phyloP scores from a whole-genome alignment of 2,888 invertebrate genomes.

The Pammene fasciana region DNA sequence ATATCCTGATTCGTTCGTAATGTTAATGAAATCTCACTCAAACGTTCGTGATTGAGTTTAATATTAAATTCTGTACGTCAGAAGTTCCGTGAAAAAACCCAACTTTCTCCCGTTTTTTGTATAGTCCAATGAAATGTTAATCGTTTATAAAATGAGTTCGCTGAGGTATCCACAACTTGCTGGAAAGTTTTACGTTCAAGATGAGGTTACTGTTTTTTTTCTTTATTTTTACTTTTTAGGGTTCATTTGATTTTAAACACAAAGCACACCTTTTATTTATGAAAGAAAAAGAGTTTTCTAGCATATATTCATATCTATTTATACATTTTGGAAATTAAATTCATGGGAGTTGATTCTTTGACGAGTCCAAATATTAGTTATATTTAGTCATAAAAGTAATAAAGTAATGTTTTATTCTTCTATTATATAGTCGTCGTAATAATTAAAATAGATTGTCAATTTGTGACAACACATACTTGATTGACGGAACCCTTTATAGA shows the following conservation, averaged over 20 bases:
- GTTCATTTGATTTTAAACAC: slow-evolving; percentile 5
- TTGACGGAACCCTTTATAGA: too few relatives aligned
- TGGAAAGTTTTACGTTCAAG: slow-evolving; percentile 6
- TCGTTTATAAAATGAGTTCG: slow-evolving; percentile 32
- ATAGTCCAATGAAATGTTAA: slow-evolving; percentile 32
- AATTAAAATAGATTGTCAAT: not conserved
- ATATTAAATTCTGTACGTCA: slow-evolving; percentile 33
- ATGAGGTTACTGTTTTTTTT: slow-evolving; percentile 15
- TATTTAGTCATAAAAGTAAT: too few relatives aligned
- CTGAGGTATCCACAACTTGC: slow-evolving; percentile 12
- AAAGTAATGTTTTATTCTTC: too few relatives aligned
- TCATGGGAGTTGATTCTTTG: too few relatives aligned
- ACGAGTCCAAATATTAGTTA: too few relatives aligned
- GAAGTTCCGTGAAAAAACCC: slow-evolving; percentile 35
- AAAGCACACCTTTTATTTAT: not conserved
- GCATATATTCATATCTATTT: too few relatives aligned
- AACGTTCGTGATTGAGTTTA: slow-evolving; percentile 35
- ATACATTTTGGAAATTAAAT: too few relatives aligned
- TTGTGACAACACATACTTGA: not conserved
- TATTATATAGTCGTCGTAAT: too few relatives aligned
- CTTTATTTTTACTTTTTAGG: too few relatives aligned
- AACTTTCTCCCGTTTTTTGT: slow-evolving; percentile 32
- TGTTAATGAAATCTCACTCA: slow-evolving; percentile 34
- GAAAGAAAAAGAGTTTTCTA: too few relatives aligned
- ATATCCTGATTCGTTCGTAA: slow-evolving; percentile 7